phyloP scores from a whole-genome alignment of 2,888 invertebrate genomes.

The Endotricha flammealis region DNA sequence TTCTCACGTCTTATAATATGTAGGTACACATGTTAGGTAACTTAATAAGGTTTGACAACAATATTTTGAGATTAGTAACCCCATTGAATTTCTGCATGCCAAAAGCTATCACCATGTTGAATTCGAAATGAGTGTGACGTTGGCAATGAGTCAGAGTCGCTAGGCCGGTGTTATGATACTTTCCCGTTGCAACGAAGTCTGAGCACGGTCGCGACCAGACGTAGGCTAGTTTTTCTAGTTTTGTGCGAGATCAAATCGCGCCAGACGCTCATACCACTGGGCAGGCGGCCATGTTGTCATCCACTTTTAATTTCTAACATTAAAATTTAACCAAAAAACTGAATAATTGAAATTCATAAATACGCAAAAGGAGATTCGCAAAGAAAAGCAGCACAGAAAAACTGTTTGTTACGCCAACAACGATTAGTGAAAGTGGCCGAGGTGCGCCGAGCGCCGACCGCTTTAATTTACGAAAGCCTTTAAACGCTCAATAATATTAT shows the following conservation, averaged over 20 bases:
- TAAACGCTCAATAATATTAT: constrained; percentile 24
- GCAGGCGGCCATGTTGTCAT: constrained; percentile 15
- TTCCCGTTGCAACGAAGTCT: constrained; percentile 36
- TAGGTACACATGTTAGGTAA: too few relatives aligned
- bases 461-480: constrained; percentile 42
- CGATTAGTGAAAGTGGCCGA: constrained; percentile 53
- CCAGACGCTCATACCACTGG: constrained; percentile 1
- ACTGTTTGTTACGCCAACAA: constrained; percentile 50
- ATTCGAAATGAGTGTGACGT: background rate
- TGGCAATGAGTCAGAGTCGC: constrained; percentile 3
- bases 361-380: constrained; percentile 32
- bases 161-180: too few relatives aligned
- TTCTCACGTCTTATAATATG: too few relatives aligned
- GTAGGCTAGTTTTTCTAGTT: constrained; percentile 40
- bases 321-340: too few relatives aligned
- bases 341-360: constrained; percentile 13
- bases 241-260: constrained; percentile 25
- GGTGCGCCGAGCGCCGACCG: constrained; percentile 28
- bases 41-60: constrained; percentile 3
- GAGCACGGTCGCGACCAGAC: constrained; percentile 23
- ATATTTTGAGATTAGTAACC: constrained; percentile 4
- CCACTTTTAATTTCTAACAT: constrained; percentile 8
- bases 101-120: background rate
- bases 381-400: constrained; percentile 52
- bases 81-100: constrained; percentile 1